A percentile compares a stretch with the other conserved stretches of the same genome.
These are phyloP conservation scores for Leptopilina syphax DNA, from an alignment of 2,888 invertebrate species.

Conservation along the genomic window DNA sequence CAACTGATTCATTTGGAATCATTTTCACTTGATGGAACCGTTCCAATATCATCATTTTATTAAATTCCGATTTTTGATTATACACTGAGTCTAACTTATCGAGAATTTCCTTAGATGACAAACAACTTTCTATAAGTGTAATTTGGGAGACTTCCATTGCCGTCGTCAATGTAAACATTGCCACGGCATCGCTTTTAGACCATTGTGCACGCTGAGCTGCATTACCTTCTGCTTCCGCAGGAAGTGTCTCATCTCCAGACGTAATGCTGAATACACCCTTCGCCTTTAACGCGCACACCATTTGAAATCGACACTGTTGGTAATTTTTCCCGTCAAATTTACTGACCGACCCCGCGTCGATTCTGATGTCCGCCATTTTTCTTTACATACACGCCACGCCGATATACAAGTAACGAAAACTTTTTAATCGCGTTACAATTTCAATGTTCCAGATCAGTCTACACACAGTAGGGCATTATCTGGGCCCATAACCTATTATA, in stretches of 20 bases:
- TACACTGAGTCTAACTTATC: constrained; percentile 46
- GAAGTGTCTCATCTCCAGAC: no score
- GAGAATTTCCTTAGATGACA: constrained; percentile 40
- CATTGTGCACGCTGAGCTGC: no score
- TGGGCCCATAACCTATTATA: no score
- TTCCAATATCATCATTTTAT: constrained; percentile 48
- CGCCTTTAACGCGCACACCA: constrained; percentile 39
- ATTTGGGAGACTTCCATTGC: constrained; percentile 47
- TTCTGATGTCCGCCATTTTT: constrained; percentile 35
- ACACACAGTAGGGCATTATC: no score
- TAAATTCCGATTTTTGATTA: constrained; percentile 43
- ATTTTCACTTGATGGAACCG: constrained; percentile 45
- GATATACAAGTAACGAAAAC: no score
- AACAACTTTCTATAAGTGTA: constrained; percentile 45
- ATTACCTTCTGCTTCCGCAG: no score
- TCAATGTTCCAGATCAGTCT: no score
- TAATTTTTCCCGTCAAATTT: constrained; percentile 47
- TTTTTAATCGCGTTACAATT: no score
- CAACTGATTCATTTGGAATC: constrained; percentile 40
- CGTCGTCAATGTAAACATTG: constrained; percentile 34
- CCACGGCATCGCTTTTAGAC: no score
- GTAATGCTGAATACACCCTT: constrained; percentile 28
- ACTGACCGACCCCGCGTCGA: constrained; percentile 34
- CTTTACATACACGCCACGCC: no score
- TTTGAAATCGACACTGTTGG: constrained; percentile 47